Evolutionary conservation across 2,797 vertebrate species (phyloP).

Genomic region (Chelon labrosus): DNA sequence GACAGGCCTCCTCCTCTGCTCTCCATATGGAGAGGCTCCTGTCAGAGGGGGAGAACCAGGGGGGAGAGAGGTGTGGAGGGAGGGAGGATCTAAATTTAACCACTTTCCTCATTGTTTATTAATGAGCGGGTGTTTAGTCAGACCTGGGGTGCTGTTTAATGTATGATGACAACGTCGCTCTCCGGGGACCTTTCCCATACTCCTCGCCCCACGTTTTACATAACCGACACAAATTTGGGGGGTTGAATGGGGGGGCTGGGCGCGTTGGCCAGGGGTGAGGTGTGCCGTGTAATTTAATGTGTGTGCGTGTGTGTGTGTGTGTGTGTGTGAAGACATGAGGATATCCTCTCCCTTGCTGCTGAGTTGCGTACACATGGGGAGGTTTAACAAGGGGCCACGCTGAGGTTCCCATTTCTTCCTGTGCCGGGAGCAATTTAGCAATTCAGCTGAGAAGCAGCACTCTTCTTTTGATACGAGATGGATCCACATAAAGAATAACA

Average conservation of each 20-base stretch:
- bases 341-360: constrained; percentile 66
- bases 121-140: constrained; percentile 85
- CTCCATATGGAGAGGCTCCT: constrained; percentile 62
- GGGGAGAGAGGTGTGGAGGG: constrained; percentile 19
- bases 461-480: constrained; percentile 49
- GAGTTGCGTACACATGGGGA: constrained; percentile 69
- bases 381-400: constrained; percentile 70
- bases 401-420: constrained; percentile 54
- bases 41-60: constrained; percentile 40
- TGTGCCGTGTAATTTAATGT: constrained; percentile 32
- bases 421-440: constrained; percentile 51
- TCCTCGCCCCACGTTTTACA: constrained; percentile 76
- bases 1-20: constrained; percentile 52
- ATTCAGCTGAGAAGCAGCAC: constrained; percentile 34
- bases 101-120: constrained; percentile 81
- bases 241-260: constrained; percentile 15
- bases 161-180: constrained; percentile 83
- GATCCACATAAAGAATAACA: constrained; percentile 40
- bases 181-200: constrained; percentile 74
- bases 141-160: constrained; percentile 85
- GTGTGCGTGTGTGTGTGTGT: constrained; percentile 40
- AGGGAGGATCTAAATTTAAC: constrained; percentile 80
- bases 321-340: constrained; percentile 45
- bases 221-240: constrained; percentile 76
- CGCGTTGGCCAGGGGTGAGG: constrained; percentile 52